These are phyloP conservation scores for Theropithecus gelada DNA, from an alignment of 2,113 vertebrate species.

Conservation along the genomic window DNA sequence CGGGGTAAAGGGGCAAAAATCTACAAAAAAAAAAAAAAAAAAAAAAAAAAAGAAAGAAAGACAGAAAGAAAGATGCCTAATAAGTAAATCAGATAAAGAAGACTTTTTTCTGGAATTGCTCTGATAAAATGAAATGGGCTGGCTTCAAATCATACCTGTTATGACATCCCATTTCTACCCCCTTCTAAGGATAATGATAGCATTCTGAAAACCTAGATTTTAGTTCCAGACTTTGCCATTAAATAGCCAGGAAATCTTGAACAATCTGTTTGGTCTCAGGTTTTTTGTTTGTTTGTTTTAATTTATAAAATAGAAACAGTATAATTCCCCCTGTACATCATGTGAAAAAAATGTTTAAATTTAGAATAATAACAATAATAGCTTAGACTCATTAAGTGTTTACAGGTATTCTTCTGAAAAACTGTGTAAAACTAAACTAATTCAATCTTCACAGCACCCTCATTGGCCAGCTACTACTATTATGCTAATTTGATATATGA, in stretches of 20 bases:
- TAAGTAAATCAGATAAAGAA: background rate
- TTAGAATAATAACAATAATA: background rate
- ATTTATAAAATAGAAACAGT: background rate
- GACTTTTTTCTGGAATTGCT: background rate
- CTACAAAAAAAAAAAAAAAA: too few relatives aligned
- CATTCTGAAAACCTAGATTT: background rate
- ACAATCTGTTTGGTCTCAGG: background rate
- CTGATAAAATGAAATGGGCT: background rate
- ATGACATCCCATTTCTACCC: rapidly evolving
- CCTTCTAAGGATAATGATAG: background rate
- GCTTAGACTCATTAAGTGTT: background rate
- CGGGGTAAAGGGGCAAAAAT: too few relatives aligned
- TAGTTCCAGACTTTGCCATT: background rate
- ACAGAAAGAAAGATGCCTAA: background rate
- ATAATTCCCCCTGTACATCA: background rate
- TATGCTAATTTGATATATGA: background rate
- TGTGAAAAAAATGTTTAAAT: background rate
- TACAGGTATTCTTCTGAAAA: background rate
- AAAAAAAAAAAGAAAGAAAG: too few relatives aligned
- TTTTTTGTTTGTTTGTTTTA: background rate
- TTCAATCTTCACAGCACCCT: background rate
- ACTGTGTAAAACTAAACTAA: background rate
- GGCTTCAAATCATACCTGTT: background rate
- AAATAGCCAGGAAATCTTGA: background rate
- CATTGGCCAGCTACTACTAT: background rate